A percentile compares a stretch with the other conserved stretches of the same genome.
Conservation (phyloP, 2,797 vertebrate species). For the Helicolenus hilgendorfi region DNA sequence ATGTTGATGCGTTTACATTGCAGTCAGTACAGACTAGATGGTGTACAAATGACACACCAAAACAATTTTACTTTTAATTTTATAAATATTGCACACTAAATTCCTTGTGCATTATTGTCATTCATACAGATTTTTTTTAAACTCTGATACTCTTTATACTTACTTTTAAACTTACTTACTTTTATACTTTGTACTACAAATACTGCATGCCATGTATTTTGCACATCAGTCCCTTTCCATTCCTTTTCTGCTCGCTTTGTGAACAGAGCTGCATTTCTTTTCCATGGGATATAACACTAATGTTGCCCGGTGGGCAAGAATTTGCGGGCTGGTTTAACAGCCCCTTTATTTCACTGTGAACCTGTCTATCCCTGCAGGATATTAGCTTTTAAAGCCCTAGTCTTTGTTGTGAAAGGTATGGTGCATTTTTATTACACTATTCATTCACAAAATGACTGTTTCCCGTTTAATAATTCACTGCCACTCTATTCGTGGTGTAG, state of each 20-base stretch:
- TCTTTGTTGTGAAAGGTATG: conserved; percentile 54
- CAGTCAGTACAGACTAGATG: too few species aligned
- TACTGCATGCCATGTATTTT: conserved; percentile 14
- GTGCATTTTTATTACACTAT: conserved; percentile 32
- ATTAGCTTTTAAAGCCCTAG: conserved; percentile 73
- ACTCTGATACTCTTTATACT: not conserved
- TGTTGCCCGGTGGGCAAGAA: conserved; percentile 56
- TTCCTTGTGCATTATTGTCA: too few species aligned
- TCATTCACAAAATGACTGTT: conserved; percentile 73
- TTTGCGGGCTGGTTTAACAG: conserved; percentile 70
- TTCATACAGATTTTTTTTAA: not conserved
- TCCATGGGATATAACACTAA: conserved; percentile 27
- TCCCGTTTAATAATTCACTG: conserved; percentile 80
- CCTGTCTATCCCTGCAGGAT: conserved; percentile 65
- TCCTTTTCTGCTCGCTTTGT: conserved; percentile 8
- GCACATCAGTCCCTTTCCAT: not conserved
- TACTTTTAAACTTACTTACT: too few species aligned
- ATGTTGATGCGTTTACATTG: too few species aligned
- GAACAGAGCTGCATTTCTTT: conserved; percentile 29
- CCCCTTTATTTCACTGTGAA: conserved; percentile 71
- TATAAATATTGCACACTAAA: too few species aligned
- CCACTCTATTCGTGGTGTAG: conserved; percentile 48
- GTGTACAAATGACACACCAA: too few species aligned
- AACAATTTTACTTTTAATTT: too few species aligned
- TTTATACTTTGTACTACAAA: not conserved